Evolutionary conservation across 2,888 invertebrate genomes (phyloP).

Genomic region (Atethmia centrago): DNA sequence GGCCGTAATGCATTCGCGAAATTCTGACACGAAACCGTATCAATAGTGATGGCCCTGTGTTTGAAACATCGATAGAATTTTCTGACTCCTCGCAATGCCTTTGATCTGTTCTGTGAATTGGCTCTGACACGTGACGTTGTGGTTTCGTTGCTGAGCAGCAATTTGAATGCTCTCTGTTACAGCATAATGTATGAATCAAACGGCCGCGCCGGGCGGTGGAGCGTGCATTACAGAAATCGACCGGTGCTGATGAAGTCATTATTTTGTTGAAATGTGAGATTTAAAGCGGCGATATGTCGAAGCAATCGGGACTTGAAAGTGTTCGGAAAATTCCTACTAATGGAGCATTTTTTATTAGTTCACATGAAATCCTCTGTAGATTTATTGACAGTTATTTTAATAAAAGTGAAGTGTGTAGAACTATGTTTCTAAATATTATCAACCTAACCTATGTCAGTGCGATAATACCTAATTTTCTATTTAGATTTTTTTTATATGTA

Average conservation of each 20-base stretch:
- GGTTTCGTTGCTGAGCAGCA: slow-evolving; percentile 62
- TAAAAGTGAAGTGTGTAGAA: background rate
- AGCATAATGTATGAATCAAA: slow-evolving; percentile 52
- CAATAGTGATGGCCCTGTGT: slow-evolving; percentile 68
- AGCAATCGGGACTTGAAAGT: slow-evolving; percentile 53
- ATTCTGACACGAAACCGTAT: slow-evolving; percentile 70
- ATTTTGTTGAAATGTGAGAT: slow-evolving; percentile 60
- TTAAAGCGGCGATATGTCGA: slow-evolving; percentile 56
- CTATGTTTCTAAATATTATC: background rate
- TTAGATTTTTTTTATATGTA: background rate
- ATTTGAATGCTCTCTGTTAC: slow-evolving; percentile 64
- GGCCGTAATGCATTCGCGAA: slow-evolving; percentile 77
- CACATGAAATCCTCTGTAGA: slow-evolving; percentile 48
- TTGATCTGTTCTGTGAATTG: slow-evolving; percentile 61
- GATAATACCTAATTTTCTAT: background rate
- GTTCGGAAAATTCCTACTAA: slow-evolving; percentile 61
- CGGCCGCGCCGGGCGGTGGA: slow-evolving; percentile 9
- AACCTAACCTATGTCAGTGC: background rate
- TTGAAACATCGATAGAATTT: slow-evolving; percentile 69
- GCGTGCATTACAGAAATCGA: slow-evolving; percentile 56
- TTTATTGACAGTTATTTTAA: slow-evolving; percentile 26
- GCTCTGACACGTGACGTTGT: slow-evolving; percentile 63
- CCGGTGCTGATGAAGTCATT: slow-evolving; percentile 58
- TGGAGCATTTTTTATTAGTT: slow-evolving; percentile 59
- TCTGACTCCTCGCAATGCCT: slow-evolving; percentile 58